Conservation (phyloP, 2,797 vertebrate genomes). For the Crypturellus tataupa region DNA sequence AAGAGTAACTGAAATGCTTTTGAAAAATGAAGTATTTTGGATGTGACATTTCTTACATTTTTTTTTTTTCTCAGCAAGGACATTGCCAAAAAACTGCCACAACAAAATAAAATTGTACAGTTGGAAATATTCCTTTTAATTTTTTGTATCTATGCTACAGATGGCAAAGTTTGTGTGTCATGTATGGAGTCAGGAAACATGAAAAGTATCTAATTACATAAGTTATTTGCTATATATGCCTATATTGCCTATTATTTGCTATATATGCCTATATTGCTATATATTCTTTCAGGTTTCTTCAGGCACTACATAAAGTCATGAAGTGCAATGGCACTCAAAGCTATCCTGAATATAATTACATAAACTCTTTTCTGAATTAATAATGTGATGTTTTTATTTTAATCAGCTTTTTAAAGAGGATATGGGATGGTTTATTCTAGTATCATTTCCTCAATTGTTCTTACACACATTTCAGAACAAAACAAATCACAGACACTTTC, state of each 20-base stretch:
- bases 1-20: slow-evolving; percentile 38
- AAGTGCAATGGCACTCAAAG: not conserved
- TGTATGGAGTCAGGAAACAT: not conserved
- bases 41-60: not conserved
- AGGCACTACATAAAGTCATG: not conserved
- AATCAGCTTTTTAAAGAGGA: not conserved
- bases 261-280: too few relatives aligned
- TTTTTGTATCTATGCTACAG: not conserved
- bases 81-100: not conserved
- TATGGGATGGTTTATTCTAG: not conserved
- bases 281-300: not conserved
- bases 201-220: fast-evolving
- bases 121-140: not conserved
- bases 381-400: not conserved
- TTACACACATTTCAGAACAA: not conserved
- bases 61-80: not conserved
- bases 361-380: not conserved
- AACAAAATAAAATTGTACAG: not conserved
- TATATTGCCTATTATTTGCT: too few relatives aligned
- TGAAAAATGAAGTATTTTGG: not conserved
- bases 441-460: not conserved
- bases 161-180: not conserved
- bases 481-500: not conserved
- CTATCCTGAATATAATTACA: not conserved
- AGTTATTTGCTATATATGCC: too few relatives aligned